Evolutionary conservation across 2,797 vertebrate species (phyloP).

Genomic region (Otus scops): DNA sequence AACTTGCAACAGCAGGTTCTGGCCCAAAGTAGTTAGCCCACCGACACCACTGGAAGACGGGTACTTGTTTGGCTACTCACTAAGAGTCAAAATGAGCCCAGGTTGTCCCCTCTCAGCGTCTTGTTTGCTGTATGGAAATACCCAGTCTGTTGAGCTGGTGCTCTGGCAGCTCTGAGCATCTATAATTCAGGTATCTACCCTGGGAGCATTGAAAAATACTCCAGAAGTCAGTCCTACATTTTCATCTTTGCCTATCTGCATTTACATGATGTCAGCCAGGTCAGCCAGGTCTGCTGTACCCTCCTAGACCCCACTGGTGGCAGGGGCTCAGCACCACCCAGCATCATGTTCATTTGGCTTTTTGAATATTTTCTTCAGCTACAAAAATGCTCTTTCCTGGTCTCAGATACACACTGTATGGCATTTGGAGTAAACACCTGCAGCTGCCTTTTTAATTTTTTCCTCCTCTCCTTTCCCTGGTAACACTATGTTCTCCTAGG

Average conservation of each 20-base stretch:
- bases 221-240: neutral
- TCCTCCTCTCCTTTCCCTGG: neutral
- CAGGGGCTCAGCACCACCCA: neutral
- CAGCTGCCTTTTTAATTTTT: slow-evolving; percentile 3
- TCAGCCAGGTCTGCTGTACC: neutral
- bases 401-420: neutral
- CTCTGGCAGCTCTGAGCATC: neutral
- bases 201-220: neutral
- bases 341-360: neutral
- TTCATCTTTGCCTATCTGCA: neutral
- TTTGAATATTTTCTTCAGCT: neutral
- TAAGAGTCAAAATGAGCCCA: neutral
- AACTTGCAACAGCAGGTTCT: neutral
- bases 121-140: neutral
- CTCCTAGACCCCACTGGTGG: too few species aligned
- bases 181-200: neutral
- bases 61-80: neutral
- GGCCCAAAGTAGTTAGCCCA: neutral
- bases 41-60: neutral
- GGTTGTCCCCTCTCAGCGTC: neutral
- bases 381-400: neutral
- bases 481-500: slow-evolving; percentile 41
- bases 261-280: neutral
- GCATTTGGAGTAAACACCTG: slow-evolving; percentile 27
- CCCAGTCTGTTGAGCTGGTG: neutral